phyloP scores from a whole-genome alignment of 2,888 invertebrate species.

The Protophormia terraenovae region DNA sequence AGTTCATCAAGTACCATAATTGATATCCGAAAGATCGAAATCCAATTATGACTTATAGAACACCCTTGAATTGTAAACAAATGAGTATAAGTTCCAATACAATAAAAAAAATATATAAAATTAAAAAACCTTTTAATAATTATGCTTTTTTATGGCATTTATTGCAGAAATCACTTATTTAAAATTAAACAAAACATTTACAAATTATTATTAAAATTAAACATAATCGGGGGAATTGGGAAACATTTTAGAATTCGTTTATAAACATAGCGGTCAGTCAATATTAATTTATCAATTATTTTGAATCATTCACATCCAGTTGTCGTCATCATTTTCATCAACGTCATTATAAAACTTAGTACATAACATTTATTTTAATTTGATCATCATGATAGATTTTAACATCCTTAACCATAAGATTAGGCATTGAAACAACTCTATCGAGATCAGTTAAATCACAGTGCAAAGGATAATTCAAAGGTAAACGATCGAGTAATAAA shows the following conservation, averaged over 20 bases:
- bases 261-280: too few species aligned
- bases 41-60: too few species aligned
- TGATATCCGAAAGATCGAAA: too few species aligned
- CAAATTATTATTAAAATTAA: constrained; percentile 3
- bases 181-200: constrained; percentile 35
- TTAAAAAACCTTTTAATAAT: background rate
- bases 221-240: background rate
- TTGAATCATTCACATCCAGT: background rate
- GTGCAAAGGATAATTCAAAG: constrained; percentile 75
- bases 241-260: too few species aligned
- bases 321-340: background rate
- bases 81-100: too few species aligned
- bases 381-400: constrained; percentile 74
- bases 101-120: too few species aligned
- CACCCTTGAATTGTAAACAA: too few species aligned
- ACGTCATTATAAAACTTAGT: constrained; percentile 12
- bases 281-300: background rate
- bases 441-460: constrained; percentile 71
- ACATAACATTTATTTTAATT: constrained; percentile 21
- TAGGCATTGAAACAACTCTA: constrained; percentile 70
- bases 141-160: constrained; percentile 56
- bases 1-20: constrained; percentile 70
- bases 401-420: constrained; percentile 73
- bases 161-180: constrained; percentile 60
- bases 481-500: constrained; percentile 70